Conservation (phyloP, 1,140 invertebrate genomes). For the Heliconius congener region DNA sequence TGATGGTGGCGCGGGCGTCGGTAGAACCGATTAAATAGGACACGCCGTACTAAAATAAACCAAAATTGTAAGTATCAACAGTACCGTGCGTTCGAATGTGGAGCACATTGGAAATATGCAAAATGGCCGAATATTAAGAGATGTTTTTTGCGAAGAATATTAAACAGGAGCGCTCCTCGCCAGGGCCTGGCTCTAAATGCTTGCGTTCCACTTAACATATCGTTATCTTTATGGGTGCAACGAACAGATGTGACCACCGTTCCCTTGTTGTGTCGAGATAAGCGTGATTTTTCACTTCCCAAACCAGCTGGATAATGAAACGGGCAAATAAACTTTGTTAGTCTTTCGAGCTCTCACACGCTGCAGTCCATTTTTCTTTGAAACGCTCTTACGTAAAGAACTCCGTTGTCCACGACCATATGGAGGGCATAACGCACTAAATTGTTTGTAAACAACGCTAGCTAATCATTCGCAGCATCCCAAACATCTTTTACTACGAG, state of each 20-base stretch:
- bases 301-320: conserved; percentile 73
- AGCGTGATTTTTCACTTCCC: conserved; percentile 79
- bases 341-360: conserved; percentile 43
- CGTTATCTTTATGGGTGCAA: conserved; percentile 79
- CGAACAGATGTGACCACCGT: conserved; percentile 78
- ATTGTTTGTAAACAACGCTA: conserved; percentile 73
- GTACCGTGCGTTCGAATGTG: conserved; percentile 76
- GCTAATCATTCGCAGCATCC: conserved; percentile 51
- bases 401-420: neutral
- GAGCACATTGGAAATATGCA: conserved; percentile 77
- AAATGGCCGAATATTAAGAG: conserved; percentile 59
- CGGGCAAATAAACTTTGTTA: conserved; percentile 61
- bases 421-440: conserved; percentile 41
- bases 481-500: conserved; percentile 48
- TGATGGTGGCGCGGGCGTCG: conserved; percentile 68
- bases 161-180: conserved; percentile 56
- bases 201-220: conserved; percentile 66
- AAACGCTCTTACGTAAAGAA: conserved; percentile 39
- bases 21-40: conserved; percentile 80
- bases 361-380: conserved; percentile 60
- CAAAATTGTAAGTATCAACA: conserved; percentile 72
- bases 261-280: conserved; percentile 71
- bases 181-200: conserved; percentile 69
- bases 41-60: conserved; percentile 80
- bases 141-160: conserved; percentile 65